A percentile compares a stretch with the other conserved stretches of the same genome.
Evolutionary conservation across 2,888 invertebrate genomes (phyloP).

Genomic region (Heliconius hortense): DNA sequence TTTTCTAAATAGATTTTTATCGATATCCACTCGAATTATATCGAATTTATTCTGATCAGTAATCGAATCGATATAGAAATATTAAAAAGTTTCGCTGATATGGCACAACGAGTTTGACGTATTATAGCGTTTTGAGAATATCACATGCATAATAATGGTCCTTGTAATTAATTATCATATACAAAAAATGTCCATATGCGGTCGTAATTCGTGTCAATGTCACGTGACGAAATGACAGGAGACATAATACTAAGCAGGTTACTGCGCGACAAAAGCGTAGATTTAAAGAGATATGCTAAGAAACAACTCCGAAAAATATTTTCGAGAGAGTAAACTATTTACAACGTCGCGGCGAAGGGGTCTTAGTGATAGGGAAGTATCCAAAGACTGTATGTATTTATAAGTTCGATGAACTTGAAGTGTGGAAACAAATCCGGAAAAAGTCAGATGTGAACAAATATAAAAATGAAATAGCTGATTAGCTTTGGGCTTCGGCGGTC

Average conservation of each 20-base stretch:
- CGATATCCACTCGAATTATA: conserved; percentile 6
- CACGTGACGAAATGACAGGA: conserved; percentile 38
- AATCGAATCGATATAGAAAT: conserved; percentile 5
- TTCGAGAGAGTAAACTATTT: conserved; percentile 78
- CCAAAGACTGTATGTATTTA: conserved; percentile 81
- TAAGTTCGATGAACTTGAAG: conserved; percentile 75
- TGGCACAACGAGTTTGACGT: not conserved
- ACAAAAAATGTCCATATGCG: conserved; percentile 36
- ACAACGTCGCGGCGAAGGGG: conserved; percentile 73
- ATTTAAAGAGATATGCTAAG: conserved; percentile 51
- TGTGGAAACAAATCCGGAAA: conserved; percentile 68
- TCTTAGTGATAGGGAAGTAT: conserved; percentile 78
- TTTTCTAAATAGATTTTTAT: not conserved
- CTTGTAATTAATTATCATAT: not conserved
- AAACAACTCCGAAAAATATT: conserved; percentile 78
- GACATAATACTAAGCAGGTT: conserved; percentile 30
- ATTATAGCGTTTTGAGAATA: not conserved
- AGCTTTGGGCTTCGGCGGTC: conserved; percentile 47
- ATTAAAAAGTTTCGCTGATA: not conserved
- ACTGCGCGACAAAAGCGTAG: conserved; percentile 38
- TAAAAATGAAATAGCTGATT: conserved; percentile 58
- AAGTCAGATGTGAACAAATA: conserved; percentile 71
- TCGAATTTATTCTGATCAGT: conserved; percentile 4
- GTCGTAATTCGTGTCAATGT: conserved; percentile 30
- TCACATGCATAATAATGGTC: not conserved